phyloP scores from a whole-genome alignment of 2,888 invertebrate species.

The Drosophila anomalata region DNA sequence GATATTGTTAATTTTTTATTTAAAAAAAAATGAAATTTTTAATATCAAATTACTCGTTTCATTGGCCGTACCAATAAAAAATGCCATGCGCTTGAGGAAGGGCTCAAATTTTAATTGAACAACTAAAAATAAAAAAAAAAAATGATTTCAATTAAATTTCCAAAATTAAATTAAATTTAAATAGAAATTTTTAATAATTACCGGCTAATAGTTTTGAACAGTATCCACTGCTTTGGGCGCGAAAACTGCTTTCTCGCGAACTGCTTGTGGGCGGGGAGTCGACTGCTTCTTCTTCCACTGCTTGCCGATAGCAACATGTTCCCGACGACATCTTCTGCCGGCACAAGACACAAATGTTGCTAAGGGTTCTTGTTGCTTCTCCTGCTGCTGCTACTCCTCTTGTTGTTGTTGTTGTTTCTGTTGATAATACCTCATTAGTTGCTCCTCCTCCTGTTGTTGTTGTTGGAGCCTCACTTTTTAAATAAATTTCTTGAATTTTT shows the following conservation, averaged over 20 bases:
- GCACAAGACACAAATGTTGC: constrained; percentile 61
- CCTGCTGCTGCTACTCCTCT: constrained; percentile 10
- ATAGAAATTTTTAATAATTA: not conserved
- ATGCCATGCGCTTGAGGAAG: constrained; percentile 1
- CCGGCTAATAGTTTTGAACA: constrained; percentile 6
- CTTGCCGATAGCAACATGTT: constrained; percentile 54
- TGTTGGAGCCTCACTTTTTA: constrained; percentile 5
- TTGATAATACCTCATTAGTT: constrained; percentile 34
- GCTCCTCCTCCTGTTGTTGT: constrained; percentile 5
- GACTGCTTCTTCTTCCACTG: constrained; percentile 70
- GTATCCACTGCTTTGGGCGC: constrained; percentile 13
- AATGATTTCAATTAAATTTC: not conserved
- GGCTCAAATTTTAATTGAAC: constrained; percentile 1
- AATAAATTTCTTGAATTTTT: not conserved
- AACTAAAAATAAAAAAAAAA: not conserved
- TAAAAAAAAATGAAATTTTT: not conserved
- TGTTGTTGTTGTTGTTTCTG: constrained; percentile 1
- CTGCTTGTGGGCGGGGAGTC: not conserved
- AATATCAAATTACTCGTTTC: not conserved
- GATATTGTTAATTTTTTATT: not conserved
- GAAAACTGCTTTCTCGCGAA: constrained; percentile 20
- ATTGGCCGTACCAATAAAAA: constrained; percentile 7
- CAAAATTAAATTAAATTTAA: not conserved
- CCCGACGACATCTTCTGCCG: constrained; percentile 42
- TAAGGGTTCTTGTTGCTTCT: constrained; percentile 16